Evolutionary conservation across 2,113 vertebrate species (phyloP).

Genomic region (Taxidea taxus): DNA sequence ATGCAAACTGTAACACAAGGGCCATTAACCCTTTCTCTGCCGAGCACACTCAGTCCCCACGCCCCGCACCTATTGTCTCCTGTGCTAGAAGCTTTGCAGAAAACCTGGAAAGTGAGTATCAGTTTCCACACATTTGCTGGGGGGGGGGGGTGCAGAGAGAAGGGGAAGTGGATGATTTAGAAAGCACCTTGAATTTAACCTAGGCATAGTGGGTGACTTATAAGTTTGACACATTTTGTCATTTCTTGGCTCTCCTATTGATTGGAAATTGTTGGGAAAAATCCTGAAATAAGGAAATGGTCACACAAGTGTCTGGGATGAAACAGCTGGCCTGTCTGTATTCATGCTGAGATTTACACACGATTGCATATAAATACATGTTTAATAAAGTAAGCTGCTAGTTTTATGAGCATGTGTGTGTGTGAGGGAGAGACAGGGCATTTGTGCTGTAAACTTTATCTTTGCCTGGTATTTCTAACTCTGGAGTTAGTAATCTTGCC

Average conservation of each 20-base stretch:
- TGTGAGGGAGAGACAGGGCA: constrained; percentile 63
- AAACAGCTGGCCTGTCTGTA: constrained; percentile 69
- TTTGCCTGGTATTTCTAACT: constrained; percentile 72
- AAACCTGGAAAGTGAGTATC: constrained; percentile 77
- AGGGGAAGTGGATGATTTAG: constrained; percentile 59
- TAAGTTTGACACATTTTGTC: constrained; percentile 76
- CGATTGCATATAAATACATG: constrained; percentile 73
- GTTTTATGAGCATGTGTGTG: constrained; percentile 69
- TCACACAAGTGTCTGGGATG: constrained; percentile 76
- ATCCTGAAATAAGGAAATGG: constrained; percentile 60
- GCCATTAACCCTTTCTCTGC: constrained; percentile 87
- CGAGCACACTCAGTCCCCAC: constrained; percentile 71
- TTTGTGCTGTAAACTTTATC: constrained; percentile 77
- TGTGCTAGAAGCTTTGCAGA: constrained; percentile 72
- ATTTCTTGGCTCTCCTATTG: constrained; percentile 58
- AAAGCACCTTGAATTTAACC: constrained; percentile 79
- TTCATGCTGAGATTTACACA: constrained; percentile 68
- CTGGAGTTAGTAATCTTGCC: constrained; percentile 69
- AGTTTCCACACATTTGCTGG: constrained; percentile 60
- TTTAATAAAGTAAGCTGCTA: constrained; percentile 74
- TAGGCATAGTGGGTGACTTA: constrained; percentile 68
- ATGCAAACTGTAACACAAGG: constrained; percentile 90
- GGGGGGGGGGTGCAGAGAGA: constrained; percentile 14
- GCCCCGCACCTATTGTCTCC: constrained; percentile 83
- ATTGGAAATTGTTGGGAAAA: constrained; percentile 60